A percentile compares a stretch with the other conserved stretches of the same genome.
phyloP scores from a whole-genome alignment of 2,888 invertebrate species.

The Pammene fasciana region DNA sequence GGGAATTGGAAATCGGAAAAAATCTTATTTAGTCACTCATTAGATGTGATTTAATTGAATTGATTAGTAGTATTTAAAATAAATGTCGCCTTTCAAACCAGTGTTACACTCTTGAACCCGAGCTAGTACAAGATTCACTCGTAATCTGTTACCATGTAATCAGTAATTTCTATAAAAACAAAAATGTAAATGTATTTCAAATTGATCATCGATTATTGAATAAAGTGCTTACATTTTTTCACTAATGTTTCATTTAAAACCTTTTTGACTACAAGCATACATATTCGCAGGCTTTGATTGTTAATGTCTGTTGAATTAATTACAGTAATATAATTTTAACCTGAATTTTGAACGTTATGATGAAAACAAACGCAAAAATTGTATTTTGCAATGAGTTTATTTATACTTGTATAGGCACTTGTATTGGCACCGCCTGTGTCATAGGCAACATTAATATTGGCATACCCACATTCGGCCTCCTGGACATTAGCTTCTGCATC shows the following conservation, averaged over 20 bases:
- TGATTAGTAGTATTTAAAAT: neutral
- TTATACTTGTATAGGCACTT: slow-evolving; percentile 49
- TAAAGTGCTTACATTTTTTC: slow-evolving; percentile 14
- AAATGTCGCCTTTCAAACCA: neutral
- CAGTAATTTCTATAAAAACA: neutral
- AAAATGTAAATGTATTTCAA: slow-evolving; percentile 7
- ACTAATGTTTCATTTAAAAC: neutral
- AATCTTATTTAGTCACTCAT: neutral
- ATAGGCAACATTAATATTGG: slow-evolving; percentile 62
- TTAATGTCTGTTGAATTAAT: no score
- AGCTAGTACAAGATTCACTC: slow-evolving; percentile 47
- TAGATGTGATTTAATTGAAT: neutral
- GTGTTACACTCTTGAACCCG: slow-evolving; percentile 74
- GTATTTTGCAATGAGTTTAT: slow-evolving; percentile 4
- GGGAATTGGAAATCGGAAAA: neutral
- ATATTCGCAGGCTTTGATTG: no score
- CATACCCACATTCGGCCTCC: slow-evolving; percentile 46
- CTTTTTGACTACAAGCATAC: no score
- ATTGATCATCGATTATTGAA: slow-evolving; percentile 15
- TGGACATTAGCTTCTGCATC: slow-evolving; percentile 51
- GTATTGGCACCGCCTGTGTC: slow-evolving; percentile 44
- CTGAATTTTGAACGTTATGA: no score
- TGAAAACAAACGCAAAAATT: no score
- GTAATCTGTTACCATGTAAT: slow-evolving; percentile 33
- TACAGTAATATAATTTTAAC: no score